phyloP scores from a whole-genome alignment of 2,888 invertebrate species.

The Zaprionus obscuricornis region DNA sequence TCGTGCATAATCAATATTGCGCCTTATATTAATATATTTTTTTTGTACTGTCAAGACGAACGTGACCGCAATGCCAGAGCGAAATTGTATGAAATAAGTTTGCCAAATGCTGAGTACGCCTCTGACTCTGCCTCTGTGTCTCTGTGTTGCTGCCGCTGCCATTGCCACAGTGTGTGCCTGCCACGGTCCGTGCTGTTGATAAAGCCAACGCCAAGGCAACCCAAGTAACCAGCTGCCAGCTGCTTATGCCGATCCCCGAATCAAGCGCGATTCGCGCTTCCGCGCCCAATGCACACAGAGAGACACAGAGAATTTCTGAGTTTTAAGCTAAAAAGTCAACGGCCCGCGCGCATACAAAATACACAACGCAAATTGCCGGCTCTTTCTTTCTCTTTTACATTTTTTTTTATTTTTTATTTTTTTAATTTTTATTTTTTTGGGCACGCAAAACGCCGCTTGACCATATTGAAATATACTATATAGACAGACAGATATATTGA shows the following conservation, averaged over 20 bases:
- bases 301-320: too few species aligned
- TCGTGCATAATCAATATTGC: too few species aligned
- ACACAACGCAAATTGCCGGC: constrained; percentile 56
- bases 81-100: constrained; percentile 51
- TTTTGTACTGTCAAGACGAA: constrained; percentile 58
- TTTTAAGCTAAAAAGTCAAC: constrained; percentile 60
- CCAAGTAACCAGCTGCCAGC: constrained; percentile 7
- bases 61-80: constrained; percentile 73
- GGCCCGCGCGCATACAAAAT: constrained; percentile 53
- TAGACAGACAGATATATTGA: constrained; percentile 2
- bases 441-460: constrained; percentile 67
- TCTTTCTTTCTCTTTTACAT: too few species aligned
- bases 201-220: constrained; percentile 14
- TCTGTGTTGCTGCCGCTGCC: too few species aligned
- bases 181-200: constrained; percentile 30
- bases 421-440: too few species aligned
- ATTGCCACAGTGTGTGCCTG: too few species aligned
- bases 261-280: constrained; percentile 26
- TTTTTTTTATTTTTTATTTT: too few species aligned
- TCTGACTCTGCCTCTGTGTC: constrained; percentile 10
- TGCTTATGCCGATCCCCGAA: background rate
- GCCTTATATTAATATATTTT: background rate
- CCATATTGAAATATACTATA: constrained; percentile 38
- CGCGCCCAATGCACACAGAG: constrained; percentile 34
- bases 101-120: constrained; percentile 38